Base-by-base conservation (phyloP, 2,797 vertebrate species). In the Coluber constrictor region DNA sequence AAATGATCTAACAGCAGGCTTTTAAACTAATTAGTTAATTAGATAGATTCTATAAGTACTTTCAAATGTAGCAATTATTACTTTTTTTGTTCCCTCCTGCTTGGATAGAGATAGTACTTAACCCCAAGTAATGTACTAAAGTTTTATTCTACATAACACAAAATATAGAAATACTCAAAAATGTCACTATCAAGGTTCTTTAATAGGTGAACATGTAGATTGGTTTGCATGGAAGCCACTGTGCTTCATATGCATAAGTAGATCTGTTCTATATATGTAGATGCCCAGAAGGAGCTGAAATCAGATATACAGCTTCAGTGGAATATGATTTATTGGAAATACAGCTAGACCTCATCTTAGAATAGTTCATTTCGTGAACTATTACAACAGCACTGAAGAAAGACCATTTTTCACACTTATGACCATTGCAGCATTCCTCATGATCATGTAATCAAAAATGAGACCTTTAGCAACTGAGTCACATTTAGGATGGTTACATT, bases 1-100 rank as follows among this genome's bases (percentile, higher is more conserved):
- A 63, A 87, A 87, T 47, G 51, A 91, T 91, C 86, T 63, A 87
- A 27, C 79, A 61, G 43, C 27, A 37, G 79, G 70, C 43, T 86
- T 91, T 63, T 60, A 91, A 55, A 32, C 63, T 89, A 54, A 88
- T 92, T 91, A 18, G 54, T 60, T 79, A 56, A 89, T 37, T n/a
- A 63, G 25, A 86, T 61, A 70, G 74, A 89, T 57, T 61, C 37
- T 86, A 74, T 93, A 90, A 83, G 74, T 83, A 93, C 87, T 90
- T 70, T 66, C 29, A 86, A 23, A 18, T 89, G 63, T 18, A 63
- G 23, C 23, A 93, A 59, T 18, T 15, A 37, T 79, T 56, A 63
- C 55, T 57, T 59, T 32, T 63, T 83, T 57, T 43, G 16, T 89
- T 86, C 5, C n/a, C 7, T 56, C n/a, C 56, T 66, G 59, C 83